Evolutionary conservation across 2,888 invertebrate species (phyloP).

Genomic region (Gerris lacustris): DNA sequence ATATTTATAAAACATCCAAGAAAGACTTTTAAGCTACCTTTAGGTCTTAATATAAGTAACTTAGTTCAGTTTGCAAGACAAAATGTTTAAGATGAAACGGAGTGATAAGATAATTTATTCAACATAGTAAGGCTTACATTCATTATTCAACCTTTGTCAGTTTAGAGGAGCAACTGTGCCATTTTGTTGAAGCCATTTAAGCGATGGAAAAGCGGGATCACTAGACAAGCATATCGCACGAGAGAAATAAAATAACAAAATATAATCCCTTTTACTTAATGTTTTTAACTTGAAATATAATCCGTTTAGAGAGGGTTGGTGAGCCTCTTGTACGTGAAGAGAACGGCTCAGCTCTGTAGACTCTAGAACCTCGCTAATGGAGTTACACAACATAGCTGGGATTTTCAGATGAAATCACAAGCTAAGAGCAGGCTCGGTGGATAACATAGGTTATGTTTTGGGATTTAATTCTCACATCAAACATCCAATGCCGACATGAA

Average conservation of each 20-base stretch:
- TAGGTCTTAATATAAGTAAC: no score
- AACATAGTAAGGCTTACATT: no score
- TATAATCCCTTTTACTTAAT: constrained; percentile 1
- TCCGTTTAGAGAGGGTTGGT: background rate
- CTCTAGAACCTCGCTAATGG: background rate
- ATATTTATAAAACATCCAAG: no score
- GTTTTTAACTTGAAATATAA: background rate
- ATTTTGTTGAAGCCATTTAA: background rate
- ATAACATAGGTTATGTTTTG: no score
- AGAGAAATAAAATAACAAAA: background rate
- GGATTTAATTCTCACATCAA: no score
- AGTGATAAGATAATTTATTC: no score
- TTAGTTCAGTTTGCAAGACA: no score
- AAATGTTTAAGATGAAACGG: no score
- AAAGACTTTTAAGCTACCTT: no score
- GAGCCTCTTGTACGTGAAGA: background rate
- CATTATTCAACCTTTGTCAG: no score
- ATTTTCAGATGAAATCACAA: background rate
- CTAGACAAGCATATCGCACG: background rate
- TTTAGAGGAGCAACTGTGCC: background rate
- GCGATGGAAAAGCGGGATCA: background rate
- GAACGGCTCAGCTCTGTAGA: no score
- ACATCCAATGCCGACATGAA: no score
- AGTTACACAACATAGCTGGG: background rate
- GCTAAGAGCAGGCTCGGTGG: background rate